phyloP scores from a whole-genome alignment of 2,888 invertebrate genomes.

The Scaptomyza tumidula region DNA sequence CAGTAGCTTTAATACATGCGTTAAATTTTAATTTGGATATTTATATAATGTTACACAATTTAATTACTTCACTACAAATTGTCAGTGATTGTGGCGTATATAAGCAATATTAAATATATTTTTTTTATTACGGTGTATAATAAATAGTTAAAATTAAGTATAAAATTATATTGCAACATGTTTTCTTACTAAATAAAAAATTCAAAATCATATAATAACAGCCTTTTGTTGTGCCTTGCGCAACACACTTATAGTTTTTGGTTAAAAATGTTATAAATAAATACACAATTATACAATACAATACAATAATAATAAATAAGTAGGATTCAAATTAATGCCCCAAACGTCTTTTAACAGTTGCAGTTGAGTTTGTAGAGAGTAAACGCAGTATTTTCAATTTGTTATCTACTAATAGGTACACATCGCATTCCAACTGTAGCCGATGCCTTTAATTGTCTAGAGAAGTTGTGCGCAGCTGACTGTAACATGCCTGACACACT shows the following conservation, averaged over 20 bases:
- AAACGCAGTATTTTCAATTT: slow-evolving; percentile 31
- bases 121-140: slow-evolving; percentile 50
- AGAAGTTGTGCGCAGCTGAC: slow-evolving; percentile 85
- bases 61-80: slow-evolving; percentile 59
- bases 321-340: slow-evolving; percentile 38
- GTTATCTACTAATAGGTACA: slow-evolving; percentile 30
- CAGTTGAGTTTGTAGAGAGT: slow-evolving; percentile 24
- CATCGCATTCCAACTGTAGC: neutral
- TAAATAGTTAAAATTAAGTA: slow-evolving; percentile 63
- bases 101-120: slow-evolving; percentile 49
- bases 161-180: slow-evolving; percentile 70
- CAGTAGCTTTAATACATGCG: slow-evolving; percentile 52
- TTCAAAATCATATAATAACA: slow-evolving; percentile 69
- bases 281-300: slow-evolving; percentile 28
- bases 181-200: slow-evolving; percentile 37
- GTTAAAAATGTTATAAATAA: slow-evolving; percentile 50
- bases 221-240: slow-evolving; percentile 65
- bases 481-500: slow-evolving; percentile 96
- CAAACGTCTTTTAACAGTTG: slow-evolving; percentile 56
- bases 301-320: slow-evolving; percentile 20
- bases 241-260: slow-evolving; percentile 55
- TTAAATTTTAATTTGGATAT: slow-evolving; percentile 18
- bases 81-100: slow-evolving; percentile 57
- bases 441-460: slow-evolving; percentile 77
- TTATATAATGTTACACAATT: slow-evolving; percentile 43